Evolutionary conservation across 1,140 invertebrate genomes (phyloP).

Genomic region (Heliconius hewitsoni): DNA sequence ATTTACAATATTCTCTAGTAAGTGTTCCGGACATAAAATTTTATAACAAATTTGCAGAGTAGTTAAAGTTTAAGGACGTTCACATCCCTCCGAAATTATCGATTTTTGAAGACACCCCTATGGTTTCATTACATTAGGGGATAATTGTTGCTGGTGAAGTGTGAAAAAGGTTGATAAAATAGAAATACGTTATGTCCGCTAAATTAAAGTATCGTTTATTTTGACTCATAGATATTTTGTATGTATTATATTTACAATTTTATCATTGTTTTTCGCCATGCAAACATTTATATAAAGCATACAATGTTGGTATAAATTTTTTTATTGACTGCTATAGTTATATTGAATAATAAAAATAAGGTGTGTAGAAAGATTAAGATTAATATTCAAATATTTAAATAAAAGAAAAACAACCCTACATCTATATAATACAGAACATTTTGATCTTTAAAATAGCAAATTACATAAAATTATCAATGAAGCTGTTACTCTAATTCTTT

Average conservation of each 20-base stretch:
- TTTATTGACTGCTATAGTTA: no score
- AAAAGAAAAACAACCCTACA: neutral
- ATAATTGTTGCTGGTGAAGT: neutral
- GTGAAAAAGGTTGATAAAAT: neutral
- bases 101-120: slow-evolving; percentile 3
- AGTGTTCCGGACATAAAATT: neutral
- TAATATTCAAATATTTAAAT: neutral
- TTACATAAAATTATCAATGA: neutral
- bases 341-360: no score
- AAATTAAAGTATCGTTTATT: neutral
- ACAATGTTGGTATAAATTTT: no score
- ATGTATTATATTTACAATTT: no score
- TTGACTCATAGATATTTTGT: no score
- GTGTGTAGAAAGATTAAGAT: neutral
- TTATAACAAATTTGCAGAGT: neutral
- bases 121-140: slow-evolving; percentile 13
- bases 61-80: neutral
- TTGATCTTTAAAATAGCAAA: neutral
- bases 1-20: no score
- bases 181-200: neutral
- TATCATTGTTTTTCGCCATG: no score
- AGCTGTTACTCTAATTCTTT: neutral
- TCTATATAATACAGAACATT: neutral
- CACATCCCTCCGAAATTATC: neutral
- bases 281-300: neutral